Evolutionary conservation across 1,140 invertebrate species (phyloP).

Genomic region (Drosophila pectinifera): DNA sequence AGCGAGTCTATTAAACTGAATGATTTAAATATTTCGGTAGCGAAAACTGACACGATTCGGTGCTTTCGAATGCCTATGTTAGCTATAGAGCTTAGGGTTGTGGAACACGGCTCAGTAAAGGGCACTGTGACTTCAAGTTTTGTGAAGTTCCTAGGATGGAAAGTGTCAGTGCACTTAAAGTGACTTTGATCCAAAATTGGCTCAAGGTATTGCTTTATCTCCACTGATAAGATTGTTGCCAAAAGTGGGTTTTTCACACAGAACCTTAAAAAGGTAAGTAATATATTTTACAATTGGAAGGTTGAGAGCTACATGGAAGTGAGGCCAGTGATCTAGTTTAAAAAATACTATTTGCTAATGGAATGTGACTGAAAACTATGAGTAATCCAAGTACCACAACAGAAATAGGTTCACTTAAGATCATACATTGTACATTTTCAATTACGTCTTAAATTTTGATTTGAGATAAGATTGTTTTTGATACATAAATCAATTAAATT

Average conservation of each 20-base stretch:
- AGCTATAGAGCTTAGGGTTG: neutral
- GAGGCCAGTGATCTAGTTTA: slow-evolving; percentile 1
- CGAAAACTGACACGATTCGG: slow-evolving; percentile 12
- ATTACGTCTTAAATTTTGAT: slow-evolving; percentile 8
- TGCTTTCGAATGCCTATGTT: neutral
- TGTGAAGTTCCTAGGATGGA: neutral
- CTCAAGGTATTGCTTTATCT: slow-evolving; percentile 29
- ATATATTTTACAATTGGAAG: neutral
- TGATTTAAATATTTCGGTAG: slow-evolving; percentile 46
- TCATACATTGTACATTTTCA: neutral
- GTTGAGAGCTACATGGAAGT: slow-evolving; percentile 11
- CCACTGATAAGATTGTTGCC: slow-evolving; percentile 31
- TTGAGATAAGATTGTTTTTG: neutral
- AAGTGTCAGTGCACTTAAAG: slow-evolving; percentile 1
- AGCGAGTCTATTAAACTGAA: slow-evolving; percentile 32
- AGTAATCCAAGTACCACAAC: slow-evolving; percentile 16
- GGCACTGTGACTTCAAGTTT: too few species aligned
- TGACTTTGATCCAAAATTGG: slow-evolving; percentile 2
- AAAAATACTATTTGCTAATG: slow-evolving; percentile 2
- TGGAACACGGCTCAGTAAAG: neutral
- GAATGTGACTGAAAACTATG: slow-evolving; percentile 17
- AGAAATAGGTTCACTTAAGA: slow-evolving; percentile 5
- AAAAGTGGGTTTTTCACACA: slow-evolving; percentile 6
- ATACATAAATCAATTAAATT: slow-evolving; percentile 14
- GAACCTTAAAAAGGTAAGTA: neutral